Evolutionary conservation across 2,888 invertebrate species (phyloP), one percentile per base, ranked within the genome.

Genomic region (Perizoma affinitatum): DNA sequence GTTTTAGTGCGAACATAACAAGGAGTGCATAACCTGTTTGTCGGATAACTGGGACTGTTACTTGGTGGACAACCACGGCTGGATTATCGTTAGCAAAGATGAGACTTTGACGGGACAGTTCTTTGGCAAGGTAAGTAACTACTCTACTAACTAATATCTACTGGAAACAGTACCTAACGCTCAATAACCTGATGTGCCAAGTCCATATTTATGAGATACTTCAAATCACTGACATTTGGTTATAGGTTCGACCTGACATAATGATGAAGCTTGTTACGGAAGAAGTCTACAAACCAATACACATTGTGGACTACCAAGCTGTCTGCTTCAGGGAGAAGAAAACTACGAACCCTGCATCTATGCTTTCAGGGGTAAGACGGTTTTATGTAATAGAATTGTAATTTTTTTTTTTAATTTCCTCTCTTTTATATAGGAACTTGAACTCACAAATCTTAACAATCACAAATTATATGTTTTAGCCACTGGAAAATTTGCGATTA

Each of bases 21-120:
- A 88, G 63, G 92, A 93, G 52, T 90, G 90, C 53, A 79, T 78
- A 22, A 85, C 83, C 0, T 95, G 95, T 69, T 66, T 83, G 0
- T 94, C 95, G 2, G 94, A 94, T 47, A 94, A 94, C 59, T 93
- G 96, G 80, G 95, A 96, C 64, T 98, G 98, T 76, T 98, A 95
- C 78, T 93, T 98, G 44, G 89, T 98, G 43, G 98, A 98, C 83
- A 97, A 97, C 83, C 97, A 98, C 78, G 98, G 97, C 4, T 98
- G 96, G 90, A 94, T 98, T 11, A 87, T 97, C 1, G 94, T 96
- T n/a, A 96, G 96, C 10, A 95, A 97, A 75, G 94, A 95, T 57
- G 85, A 92, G 0, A 92, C 74, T 42, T 94, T 96, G 62, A 96
- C 96, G 0, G 98, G 98, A 4, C 94, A 94, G 76, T 98, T 98